Conservation (phyloP, 2,888 invertebrate genomes). For the Drosophila vallismaia region DNA sequence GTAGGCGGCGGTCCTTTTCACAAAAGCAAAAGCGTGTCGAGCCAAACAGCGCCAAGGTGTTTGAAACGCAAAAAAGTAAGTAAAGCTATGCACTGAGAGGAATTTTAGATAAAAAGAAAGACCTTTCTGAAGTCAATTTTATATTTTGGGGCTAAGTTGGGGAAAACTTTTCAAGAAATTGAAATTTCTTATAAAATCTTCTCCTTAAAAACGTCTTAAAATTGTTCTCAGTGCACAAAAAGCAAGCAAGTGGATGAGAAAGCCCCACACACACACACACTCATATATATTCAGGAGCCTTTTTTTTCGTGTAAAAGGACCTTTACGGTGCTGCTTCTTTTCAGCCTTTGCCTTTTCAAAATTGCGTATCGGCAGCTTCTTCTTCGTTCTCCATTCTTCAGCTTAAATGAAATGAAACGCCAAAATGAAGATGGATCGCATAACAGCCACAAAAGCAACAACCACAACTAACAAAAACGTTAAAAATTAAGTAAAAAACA, state of each 20-base stretch:
- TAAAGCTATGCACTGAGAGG: conserved; percentile 42
- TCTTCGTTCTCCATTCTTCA: conserved; percentile 8
- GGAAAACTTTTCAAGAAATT: too few relatives aligned
- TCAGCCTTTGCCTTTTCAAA: conserved; percentile 42
- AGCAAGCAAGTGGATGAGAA: conserved; percentile 29
- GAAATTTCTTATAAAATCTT: too few relatives aligned
- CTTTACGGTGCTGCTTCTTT: conserved; percentile 28
- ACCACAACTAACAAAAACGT: conserved; percentile 15
- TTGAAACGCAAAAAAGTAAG: conserved; percentile 55
- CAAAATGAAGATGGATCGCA: conserved; percentile 75
- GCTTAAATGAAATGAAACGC: conserved; percentile 56
- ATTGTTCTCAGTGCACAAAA: background rate
- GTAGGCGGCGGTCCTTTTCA: conserved; percentile 34
- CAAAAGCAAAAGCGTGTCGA: conserved; percentile 72
- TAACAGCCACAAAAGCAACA: conserved; percentile 44
- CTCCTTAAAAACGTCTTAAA: background rate
- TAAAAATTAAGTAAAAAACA: background rate
- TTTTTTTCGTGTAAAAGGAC: conserved; percentile 21
- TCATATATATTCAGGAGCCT: conserved; percentile 4
- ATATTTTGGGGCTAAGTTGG: too few relatives aligned
- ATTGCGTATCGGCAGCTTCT: conserved; percentile 47
- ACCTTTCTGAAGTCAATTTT: too few relatives aligned
- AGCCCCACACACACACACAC: conserved; percentile 15
- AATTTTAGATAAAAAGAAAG: conserved; percentile 6
- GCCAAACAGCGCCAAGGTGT: conserved; percentile 65